These are phyloP conservation scores for Gorsachius goisagi DNA, from an alignment of 2,113 vertebrate genomes.

Conservation along the genomic window DNA sequence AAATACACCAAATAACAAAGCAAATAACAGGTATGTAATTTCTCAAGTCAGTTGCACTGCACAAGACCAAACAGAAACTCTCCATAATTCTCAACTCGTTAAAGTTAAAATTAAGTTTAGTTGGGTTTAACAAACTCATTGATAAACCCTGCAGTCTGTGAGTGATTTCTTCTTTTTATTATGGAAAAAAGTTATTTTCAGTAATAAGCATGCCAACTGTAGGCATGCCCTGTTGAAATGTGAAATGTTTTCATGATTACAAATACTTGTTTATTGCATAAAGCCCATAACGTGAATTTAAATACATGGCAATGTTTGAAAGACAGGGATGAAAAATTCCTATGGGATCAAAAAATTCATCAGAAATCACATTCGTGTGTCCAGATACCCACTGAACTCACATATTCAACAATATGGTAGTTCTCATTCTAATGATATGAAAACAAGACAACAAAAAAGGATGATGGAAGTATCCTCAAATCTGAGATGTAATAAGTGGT, in stretches of 20 bases:
- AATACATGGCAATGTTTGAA: constrained; percentile 27
- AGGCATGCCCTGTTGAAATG: constrained; percentile 27
- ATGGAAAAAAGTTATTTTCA: constrained; percentile 57
- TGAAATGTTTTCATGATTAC: constrained; percentile 46
- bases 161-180: constrained; percentile 49
- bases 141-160: constrained; percentile 55
- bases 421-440: constrained; percentile 30
- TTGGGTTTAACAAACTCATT: constrained; percentile 54
- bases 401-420: constrained; percentile 64
- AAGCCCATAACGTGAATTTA: constrained; percentile 18
- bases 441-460: constrained; percentile 9
- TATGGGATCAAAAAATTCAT: not conserved
- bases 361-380: not conserved
- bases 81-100: constrained; percentile 41
- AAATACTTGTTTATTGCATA: constrained; percentile 31
- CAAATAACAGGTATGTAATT: not conserved
- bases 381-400: constrained; percentile 28
- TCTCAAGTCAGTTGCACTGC: constrained; percentile 55
- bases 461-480: constrained; percentile 1
- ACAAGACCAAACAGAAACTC: constrained; percentile 72
- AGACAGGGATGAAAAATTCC: constrained; percentile 25
- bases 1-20: not conserved
- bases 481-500: not conserved
- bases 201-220: constrained; percentile 31
- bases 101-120: constrained; percentile 58